Evolutionary conservation across 2,888 invertebrate species (phyloP).

Genomic region (Fragum fragum): DNA sequence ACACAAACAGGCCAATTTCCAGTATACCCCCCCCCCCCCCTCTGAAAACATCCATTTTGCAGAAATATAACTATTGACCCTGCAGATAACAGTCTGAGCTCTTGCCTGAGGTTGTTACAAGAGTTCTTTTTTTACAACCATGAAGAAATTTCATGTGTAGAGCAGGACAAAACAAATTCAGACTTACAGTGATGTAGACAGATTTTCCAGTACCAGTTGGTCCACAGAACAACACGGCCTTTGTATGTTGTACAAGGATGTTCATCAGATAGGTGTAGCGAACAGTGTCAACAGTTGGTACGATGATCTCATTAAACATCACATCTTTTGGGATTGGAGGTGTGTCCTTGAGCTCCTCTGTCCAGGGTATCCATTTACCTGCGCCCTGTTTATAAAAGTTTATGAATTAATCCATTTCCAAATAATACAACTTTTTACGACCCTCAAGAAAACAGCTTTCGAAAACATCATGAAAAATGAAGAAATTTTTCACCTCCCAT

Average conservation of each 20-base stretch:
- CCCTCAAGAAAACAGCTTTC: neutral
- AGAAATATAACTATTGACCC: too few species aligned
- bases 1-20: too few species aligned
- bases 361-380: conserved; percentile 98
- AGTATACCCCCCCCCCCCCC: too few species aligned
- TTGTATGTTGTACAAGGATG: conserved; percentile 93
- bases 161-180: too few species aligned
- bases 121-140: too few species aligned
- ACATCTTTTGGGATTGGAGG: conserved; percentile 90
- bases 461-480: neutral
- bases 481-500: neutral
- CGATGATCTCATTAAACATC: conserved; percentile 97
- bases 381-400: conserved; percentile 74
- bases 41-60: too few species aligned
- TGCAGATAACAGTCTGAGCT: too few species aligned
- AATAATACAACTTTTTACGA: neutral
- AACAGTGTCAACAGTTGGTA: conserved; percentile 96
- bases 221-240: conserved; percentile 93
- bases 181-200: conserved; percentile 86
- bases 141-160: too few species aligned
- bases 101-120: too few species aligned
- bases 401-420: too few species aligned
- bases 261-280: conserved; percentile 93
- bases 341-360: conserved; percentile 91
- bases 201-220: conserved; percentile 88